These are phyloP conservation scores for Psophia crepitans DNA, from an alignment of 2,113 vertebrate genomes.

Conservation along the genomic window DNA sequence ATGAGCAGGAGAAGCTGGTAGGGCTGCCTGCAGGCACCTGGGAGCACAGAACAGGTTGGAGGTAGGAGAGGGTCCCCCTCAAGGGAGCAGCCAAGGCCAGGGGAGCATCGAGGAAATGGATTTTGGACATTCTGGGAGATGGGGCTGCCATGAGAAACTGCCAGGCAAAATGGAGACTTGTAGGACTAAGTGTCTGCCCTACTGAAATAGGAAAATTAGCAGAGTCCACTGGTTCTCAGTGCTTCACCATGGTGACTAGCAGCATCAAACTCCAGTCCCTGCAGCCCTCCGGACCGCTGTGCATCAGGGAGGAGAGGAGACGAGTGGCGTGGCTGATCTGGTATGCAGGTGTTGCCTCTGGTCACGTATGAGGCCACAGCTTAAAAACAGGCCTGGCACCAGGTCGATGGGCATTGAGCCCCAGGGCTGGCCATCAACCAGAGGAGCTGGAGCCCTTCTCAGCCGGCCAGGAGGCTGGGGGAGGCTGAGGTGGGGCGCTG, in stretches of 20 bases:
- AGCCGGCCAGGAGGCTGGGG: neutral
- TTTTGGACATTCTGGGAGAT: neutral
- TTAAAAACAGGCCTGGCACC: neutral
- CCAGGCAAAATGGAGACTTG: neutral
- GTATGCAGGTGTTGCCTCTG: neutral
- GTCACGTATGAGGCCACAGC: neutral
- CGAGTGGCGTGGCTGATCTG: accelerated
- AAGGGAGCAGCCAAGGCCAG: neutral
- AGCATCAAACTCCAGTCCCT: neutral
- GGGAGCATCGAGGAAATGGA: neutral
- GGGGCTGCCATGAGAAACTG: neutral
- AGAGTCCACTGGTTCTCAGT: neutral
- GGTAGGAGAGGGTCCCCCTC: neutral
- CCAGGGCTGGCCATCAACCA: neutral
- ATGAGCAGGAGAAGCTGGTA: neutral
- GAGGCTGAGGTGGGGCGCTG: neutral
- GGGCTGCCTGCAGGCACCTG: neutral
- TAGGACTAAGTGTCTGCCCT: accelerated
- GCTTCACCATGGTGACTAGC: neutral
- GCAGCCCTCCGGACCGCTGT: accelerated
- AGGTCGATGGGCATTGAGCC: neutral
- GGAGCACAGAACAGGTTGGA: neutral
- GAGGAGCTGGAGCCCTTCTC: neutral
- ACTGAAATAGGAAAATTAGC: neutral
- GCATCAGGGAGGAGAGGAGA: neutral